Conservation (phyloP, 2,888 invertebrate species). For the Boloria selene region DNA sequence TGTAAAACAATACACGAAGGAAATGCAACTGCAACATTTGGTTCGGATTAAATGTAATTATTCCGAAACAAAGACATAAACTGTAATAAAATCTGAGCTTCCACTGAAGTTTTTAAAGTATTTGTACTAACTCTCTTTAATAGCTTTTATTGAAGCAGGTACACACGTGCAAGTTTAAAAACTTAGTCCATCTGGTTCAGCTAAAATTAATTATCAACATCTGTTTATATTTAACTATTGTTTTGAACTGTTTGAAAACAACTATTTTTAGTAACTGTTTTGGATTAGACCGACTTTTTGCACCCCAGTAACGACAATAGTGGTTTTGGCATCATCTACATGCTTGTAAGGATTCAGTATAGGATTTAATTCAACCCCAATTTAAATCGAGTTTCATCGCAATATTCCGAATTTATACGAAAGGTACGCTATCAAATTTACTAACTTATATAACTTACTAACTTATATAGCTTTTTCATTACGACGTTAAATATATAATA, state of each 20-base stretch:
- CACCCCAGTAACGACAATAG: constrained; percentile 1
- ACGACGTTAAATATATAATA: too few species aligned
- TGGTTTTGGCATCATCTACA: constrained; percentile 7
- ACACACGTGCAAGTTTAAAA: constrained; percentile 31
- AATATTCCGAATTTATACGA: constrained; percentile 9
- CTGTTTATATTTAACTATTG: constrained; percentile 24
- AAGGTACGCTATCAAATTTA: neutral
- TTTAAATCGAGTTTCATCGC: constrained; percentile 14
- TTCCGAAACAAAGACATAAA: constrained; percentile 11
- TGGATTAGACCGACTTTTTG: neutral
- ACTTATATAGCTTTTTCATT: neutral
- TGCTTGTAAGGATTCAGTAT: constrained; percentile 19
- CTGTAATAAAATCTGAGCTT: constrained; percentile 34
- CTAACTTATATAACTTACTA: too few species aligned
- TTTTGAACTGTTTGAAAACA: constrained; percentile 17
- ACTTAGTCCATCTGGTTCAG: constrained; percentile 29
- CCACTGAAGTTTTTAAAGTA: constrained; percentile 26
- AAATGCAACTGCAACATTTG: constrained; percentile 23
- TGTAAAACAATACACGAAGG: constrained; percentile 15
- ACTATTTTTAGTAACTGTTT: neutral
- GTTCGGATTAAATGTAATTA: constrained; percentile 20
- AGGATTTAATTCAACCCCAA: constrained; percentile 17
- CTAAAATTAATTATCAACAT: constrained; percentile 33
- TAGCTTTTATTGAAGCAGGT: constrained; percentile 30
- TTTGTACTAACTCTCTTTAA: constrained; percentile 30